phyloP scores from a whole-genome alignment of 1,140 invertebrate species.

The Calephelis virginiensis region DNA sequence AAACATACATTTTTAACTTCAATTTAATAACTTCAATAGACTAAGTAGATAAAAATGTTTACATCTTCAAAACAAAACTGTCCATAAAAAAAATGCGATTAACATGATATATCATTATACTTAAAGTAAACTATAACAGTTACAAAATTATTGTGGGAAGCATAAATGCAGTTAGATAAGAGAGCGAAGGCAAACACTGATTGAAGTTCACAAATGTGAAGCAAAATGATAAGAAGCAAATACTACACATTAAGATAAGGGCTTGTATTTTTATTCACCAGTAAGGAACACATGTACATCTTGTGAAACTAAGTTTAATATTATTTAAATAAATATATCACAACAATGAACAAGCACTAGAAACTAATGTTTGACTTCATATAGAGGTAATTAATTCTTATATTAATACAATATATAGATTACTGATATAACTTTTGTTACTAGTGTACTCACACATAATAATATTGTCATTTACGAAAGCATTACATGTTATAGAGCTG shows the following conservation, averaged over 20 bases:
- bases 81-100: constrained; percentile 25
- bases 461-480: constrained; percentile 11
- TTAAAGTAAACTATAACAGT: not conserved
- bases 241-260: constrained; percentile 37
- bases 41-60: constrained; percentile 13
- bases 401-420: not conserved
- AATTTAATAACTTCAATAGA: constrained; percentile 14
- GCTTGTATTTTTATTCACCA: constrained; percentile 20
- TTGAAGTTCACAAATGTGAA: constrained; percentile 15
- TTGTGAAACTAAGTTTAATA: constrained; percentile 5
- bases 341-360: constrained; percentile 22
- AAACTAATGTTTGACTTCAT: constrained; percentile 4
- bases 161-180: constrained; percentile 46
- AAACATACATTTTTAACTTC: not conserved
- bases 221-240: constrained; percentile 44
- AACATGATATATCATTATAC: constrained; percentile 21
- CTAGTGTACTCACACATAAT: constrained; percentile 6
- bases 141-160: constrained; percentile 22
- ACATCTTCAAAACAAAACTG: constrained; percentile 20
- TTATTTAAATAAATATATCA: constrained; percentile 29
- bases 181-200: constrained; percentile 20
- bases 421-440: constrained; percentile 11
- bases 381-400: constrained; percentile 19
- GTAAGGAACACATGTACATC: constrained; percentile 12
- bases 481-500: not conserved